These are phyloP conservation scores for Drosophila lini DNA, from an alignment of 1,140 invertebrate genomes.

Conservation along the genomic window DNA sequence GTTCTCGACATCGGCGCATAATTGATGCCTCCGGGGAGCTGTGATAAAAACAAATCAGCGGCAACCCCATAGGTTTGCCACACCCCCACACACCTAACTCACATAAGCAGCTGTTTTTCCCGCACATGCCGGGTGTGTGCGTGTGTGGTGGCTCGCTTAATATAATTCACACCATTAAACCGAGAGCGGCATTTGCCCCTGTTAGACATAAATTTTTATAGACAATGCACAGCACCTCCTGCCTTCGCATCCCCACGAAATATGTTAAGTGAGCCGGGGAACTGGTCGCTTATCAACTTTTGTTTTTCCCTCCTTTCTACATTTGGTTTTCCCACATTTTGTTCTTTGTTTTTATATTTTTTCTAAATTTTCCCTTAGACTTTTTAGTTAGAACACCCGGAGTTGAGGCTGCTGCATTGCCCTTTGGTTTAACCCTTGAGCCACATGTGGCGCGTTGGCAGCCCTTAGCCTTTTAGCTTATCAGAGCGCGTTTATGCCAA, in stretches of 20 bases:
- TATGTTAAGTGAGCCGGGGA: conserved; percentile 68
- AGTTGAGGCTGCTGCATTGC: conserved; percentile 8
- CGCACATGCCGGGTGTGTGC: conserved; percentile 4
- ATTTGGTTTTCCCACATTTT: conserved; percentile 1
- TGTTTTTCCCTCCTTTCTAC: conserved; percentile 54
- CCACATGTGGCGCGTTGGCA: conserved; percentile 36
- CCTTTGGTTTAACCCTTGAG: conserved; percentile 51
- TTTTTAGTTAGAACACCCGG: conserved; percentile 34
- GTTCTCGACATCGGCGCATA: conserved; percentile 62
- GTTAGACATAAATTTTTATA: conserved; percentile 79
- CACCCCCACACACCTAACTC: conserved; percentile 5
- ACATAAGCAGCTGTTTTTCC: conserved; percentile 26
- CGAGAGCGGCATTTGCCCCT: conserved; percentile 70
- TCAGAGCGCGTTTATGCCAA: conserved; percentile 70
- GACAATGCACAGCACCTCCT: conserved; percentile 51
- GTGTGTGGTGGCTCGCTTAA: conserved; percentile 62
- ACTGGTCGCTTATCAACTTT: conserved; percentile 69
- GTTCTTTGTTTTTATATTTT: conserved; percentile 22
- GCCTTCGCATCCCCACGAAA: conserved; percentile 23
- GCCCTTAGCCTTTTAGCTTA: conserved; percentile 70
- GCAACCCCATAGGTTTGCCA: conserved; percentile 34
- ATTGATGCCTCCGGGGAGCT: conserved; percentile 80
- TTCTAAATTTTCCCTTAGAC: conserved; percentile 49
- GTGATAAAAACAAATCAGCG: conserved; percentile 82
- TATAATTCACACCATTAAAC: conserved; percentile 83